A percentile compares a stretch with the other conserved stretches of the same genome.
Conservation (phyloP, 2,797 vertebrate species). For the Xyrichtys novacula region DNA sequence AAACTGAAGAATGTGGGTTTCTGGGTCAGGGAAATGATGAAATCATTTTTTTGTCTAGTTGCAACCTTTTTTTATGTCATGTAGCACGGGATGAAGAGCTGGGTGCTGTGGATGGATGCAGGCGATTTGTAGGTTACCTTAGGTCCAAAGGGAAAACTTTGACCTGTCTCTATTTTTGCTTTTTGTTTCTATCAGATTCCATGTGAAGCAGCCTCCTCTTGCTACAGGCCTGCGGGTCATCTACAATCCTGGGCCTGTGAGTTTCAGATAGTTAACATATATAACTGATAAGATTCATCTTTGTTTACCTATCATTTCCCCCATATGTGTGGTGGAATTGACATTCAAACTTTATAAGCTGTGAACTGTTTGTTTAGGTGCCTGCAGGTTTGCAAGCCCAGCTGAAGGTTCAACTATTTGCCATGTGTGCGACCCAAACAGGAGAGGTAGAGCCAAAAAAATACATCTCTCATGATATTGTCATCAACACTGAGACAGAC, state of each 20-base stretch:
- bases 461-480: constrained; percentile 81
- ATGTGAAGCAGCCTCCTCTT: constrained; percentile 88
- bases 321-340: not conserved
- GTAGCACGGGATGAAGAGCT: not conserved
- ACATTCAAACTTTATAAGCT: not conserved
- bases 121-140: constrained; percentile 48
- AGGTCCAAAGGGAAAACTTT: constrained; percentile 36
- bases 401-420: constrained; percentile 87
- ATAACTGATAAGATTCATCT: not conserved
- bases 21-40: not conserved
- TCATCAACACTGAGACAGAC: constrained; percentile 89
- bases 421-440: constrained; percentile 70
- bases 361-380: constrained; percentile 80
- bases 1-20: not conserved
- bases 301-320: no score
- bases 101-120: constrained; percentile 12
- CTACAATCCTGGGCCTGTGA: constrained; percentile 90
- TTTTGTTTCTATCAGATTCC: constrained; percentile 84
- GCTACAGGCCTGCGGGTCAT: constrained; percentile 87
- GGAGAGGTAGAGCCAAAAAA: constrained; percentile 44
- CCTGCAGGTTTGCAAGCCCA: constrained; percentile 88
- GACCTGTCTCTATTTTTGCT: constrained; percentile 39
- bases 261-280: no score
- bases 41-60: not conserved
- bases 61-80: constrained; percentile 1